Percentiles rank a stretch among this genome's conserved stretches.
phyloP scores from a whole-genome alignment of 2,797 vertebrate genomes.

The Delichon dasypus region DNA sequence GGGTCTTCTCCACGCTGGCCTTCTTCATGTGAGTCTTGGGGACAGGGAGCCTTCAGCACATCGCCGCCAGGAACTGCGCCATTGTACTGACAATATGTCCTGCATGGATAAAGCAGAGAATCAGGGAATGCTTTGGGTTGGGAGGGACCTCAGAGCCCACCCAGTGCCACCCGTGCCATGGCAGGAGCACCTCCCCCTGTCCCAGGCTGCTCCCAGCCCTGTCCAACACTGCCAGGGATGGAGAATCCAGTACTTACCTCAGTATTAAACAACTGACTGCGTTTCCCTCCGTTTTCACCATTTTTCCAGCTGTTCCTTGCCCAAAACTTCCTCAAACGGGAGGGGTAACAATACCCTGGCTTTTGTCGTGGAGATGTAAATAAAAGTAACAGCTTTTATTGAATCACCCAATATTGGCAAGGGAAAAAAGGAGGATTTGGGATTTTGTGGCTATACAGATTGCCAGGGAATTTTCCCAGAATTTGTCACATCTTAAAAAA shows the following conservation, averaged over 20 bases:
- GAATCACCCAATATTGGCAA: not conserved
- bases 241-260: not conserved
- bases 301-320: not conserved
- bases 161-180: not conserved
- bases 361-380: not conserved
- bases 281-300: not conserved
- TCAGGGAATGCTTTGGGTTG: rapidly evolving
- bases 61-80: rapidly evolving
- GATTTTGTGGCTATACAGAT: not conserved
- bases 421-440: not conserved
- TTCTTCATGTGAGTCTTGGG: slow-evolving; percentile 89
- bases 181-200: not conserved
- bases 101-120: rapidly evolving
- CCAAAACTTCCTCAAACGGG: not conserved
- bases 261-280: not conserved
- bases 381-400: not conserved
- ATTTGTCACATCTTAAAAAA: not conserved
- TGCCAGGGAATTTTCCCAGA: not conserved
- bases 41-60: not conserved
- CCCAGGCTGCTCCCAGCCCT: not conserved
- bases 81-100: rapidly evolving
- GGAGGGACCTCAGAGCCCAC: rapidly evolving
- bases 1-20: slow-evolving; percentile 90
- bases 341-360: not conserved
- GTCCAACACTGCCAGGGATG: not conserved